phyloP scores from a whole-genome alignment of 1,140 invertebrate species.

The Danaus plexippus region DNA sequence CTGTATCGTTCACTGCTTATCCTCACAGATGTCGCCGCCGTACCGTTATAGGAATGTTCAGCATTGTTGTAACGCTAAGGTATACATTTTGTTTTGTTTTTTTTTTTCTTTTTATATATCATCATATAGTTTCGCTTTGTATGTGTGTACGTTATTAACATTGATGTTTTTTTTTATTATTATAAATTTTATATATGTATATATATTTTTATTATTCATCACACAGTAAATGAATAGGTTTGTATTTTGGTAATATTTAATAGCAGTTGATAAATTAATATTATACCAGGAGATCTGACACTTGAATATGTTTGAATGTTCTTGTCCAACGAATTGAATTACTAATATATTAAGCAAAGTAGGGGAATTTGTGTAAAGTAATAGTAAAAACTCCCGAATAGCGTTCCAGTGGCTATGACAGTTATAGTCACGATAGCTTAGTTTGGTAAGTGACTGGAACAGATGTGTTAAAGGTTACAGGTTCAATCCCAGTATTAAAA shows the following conservation, averaged over 20 bases:
- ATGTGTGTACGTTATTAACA: background rate
- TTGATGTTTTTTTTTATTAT: background rate
- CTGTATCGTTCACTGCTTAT: constrained; percentile 33
- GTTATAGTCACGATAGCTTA: no score
- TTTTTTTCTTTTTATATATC: constrained; percentile 21
- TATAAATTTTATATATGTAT: background rate
- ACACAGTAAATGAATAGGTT: background rate
- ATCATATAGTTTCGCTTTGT: background rate
- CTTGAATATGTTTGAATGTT: no score
- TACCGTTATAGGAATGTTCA: constrained; percentile 60
- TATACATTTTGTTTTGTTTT: constrained; percentile 37
- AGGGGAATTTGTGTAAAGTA: no score
- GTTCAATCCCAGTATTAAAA: no score
- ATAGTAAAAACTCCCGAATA: no score
- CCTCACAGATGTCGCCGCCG: constrained; percentile 59
- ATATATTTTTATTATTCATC: background rate
- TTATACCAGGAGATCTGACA: no score
- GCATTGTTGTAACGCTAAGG: constrained; percentile 64
- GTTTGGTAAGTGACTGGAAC: no score
- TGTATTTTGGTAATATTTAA: background rate
- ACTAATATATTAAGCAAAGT: no score
- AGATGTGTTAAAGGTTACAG: no score
- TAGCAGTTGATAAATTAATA: no score
- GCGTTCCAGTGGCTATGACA: no score
- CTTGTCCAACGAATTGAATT: no score